Evolutionary conservation across 2,797 vertebrate species (phyloP).

Genomic region (Percopsis omiscomaycus): DNA sequence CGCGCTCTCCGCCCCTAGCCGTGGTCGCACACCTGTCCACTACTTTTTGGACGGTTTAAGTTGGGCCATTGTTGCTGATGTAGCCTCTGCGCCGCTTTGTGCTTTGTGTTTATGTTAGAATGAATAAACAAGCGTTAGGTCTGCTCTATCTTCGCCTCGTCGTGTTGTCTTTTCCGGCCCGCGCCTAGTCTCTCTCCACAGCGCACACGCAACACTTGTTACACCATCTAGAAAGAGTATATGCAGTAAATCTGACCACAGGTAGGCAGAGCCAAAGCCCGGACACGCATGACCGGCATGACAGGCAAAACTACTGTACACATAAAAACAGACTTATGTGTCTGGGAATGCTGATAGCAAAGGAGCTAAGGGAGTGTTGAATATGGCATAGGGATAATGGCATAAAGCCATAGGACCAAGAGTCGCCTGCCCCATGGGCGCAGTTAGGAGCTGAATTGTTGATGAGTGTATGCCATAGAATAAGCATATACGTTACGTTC

Average conservation of each 20-base stretch:
- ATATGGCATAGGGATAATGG: constrained; percentile 5
- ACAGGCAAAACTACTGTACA: not conserved
- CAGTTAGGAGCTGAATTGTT: constrained; percentile 14
- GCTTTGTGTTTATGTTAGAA: too few species aligned
- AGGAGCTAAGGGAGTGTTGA: not conserved
- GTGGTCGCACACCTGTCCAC: too few species aligned
- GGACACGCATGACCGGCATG: not conserved
- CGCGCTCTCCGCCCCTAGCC: too few species aligned
- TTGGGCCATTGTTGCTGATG: too few species aligned
- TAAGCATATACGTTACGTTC: constrained; percentile 33
- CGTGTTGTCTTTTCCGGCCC: too few species aligned
- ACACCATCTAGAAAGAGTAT: constrained; percentile 14
- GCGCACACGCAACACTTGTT: not conserved
- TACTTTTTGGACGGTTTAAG: too few species aligned
- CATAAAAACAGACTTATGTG: not conserved
- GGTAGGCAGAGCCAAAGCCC: not conserved
- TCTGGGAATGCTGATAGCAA: not conserved
- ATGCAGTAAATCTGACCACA: constrained; percentile 17
- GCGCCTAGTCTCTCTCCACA: too few species aligned
- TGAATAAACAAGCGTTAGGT: too few species aligned
- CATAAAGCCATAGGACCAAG: not conserved
- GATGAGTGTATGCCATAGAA: constrained; percentile 24
- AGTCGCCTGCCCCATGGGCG: constrained; percentile 1
- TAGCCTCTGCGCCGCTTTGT: not conserved
- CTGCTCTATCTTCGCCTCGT: too few species aligned